Evolutionary conservation across 2,888 invertebrate genomes (phyloP).

Genomic region (Mimas tiliae): DNA sequence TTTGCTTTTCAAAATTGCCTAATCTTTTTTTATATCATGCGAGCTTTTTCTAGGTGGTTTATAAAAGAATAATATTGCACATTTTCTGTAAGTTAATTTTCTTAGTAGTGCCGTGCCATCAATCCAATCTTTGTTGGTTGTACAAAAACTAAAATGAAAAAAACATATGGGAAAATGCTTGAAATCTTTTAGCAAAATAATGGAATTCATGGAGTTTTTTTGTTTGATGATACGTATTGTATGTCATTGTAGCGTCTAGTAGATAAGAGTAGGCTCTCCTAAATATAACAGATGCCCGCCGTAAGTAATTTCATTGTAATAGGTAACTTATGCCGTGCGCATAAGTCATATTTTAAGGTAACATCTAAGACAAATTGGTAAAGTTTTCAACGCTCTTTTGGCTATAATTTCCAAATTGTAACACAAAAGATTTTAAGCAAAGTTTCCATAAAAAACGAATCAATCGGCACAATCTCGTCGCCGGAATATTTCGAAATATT

Average conservation of each 20-base stretch:
- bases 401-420: not conserved
- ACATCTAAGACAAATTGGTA: not conserved
- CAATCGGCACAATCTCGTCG: not conserved
- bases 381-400: slow-evolving; percentile 23
- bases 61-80: too few relatives aligned
- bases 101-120: too few relatives aligned
- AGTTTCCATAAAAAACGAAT: slow-evolving; percentile 1
- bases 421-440: slow-evolving; percentile 22
- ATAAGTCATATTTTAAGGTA: not conserved
- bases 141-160: not conserved
- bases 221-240: not conserved
- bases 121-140: slow-evolving; percentile 15
- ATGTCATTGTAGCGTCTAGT: not conserved
- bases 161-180: slow-evolving; percentile 13
- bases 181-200: slow-evolving; percentile 6
- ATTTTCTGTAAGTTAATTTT: too few relatives aligned
- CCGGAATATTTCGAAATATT: slow-evolving; percentile 22
- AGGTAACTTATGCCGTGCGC: not conserved
- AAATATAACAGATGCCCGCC: not conserved
- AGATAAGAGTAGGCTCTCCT: not conserved
- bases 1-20: too few relatives aligned
- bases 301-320: not conserved
- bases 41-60: too few relatives aligned
- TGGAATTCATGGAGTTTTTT: too few relatives aligned
- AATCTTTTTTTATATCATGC: too few relatives aligned